Base-by-base conservation (phyloP, 1,140 invertebrate genomes). In the Drosophila nasuta region DNA sequence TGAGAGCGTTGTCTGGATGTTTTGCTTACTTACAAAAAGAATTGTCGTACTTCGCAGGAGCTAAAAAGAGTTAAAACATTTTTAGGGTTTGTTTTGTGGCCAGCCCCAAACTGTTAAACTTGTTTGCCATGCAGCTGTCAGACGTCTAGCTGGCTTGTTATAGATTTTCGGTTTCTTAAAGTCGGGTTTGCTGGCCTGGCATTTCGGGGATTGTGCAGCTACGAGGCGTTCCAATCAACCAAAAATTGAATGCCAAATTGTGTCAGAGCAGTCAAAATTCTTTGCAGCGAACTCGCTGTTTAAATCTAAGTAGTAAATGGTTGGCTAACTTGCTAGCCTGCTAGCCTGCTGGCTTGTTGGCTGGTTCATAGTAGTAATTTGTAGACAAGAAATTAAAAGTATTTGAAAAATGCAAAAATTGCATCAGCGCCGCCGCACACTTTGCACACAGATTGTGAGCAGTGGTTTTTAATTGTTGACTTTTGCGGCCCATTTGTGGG, bases 331-430 rank as follows among this genome's bases (percentile, higher is more conserved):
- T 30, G 13, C 30, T 33, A 43, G 52, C 28, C 38, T 33, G 13
- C 20, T 33, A 3, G 35, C 41, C 8, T 33, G 59, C 30, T 38
- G 20, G 51, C 25, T 48, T 30, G 13, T 17, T 25, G 28, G 38
- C 30, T 41, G 30, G 60, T 43, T 59, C 67, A 77, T 74, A 68
- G 75, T 74, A 68, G 75, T 73, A 86, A 86, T 86, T 86, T 81
- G 60, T 62, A 59, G 68, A 77, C 60, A 67, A 72, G 33, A 83
- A 80, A 80, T 80, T 75, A 64, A 82, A 87, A 79, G 69, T 79
- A 85, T 88, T 72, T 75, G 75, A 83, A 89, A 89, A 88, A 88
- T 89, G 81, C 71, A 68, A 67, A 82, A 88, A 88, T 88, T 88
- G 85, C 85, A 88, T 85, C 85, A 88, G 83, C 71, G 58, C 48